Percentiles rank a stretch among this genome's conserved stretches.
These are phyloP conservation scores for Hiodon tergisus DNA, from an alignment of 2,113 vertebrate genomes.

Conservation along the genomic window DNA sequence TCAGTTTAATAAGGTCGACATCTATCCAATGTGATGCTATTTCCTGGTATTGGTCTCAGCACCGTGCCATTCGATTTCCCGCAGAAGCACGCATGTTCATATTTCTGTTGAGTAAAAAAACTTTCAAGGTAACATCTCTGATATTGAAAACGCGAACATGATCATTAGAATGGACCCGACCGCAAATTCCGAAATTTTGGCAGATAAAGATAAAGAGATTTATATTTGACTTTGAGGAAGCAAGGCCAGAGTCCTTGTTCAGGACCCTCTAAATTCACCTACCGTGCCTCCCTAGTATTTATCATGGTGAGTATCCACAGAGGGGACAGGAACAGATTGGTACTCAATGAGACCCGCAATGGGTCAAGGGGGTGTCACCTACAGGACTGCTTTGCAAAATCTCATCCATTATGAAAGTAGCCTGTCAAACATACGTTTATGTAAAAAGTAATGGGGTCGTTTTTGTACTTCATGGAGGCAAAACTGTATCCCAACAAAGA, in stretches of 20 bases:
- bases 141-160: not conserved
- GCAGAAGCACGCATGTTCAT: too few relatives aligned
- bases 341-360: not conserved
- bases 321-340: slow-evolving; percentile 13
- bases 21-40: too few relatives aligned
- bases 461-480: not conserved
- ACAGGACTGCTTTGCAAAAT: not conserved
- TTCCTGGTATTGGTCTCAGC: too few relatives aligned
- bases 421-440: not conserved
- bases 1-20: too few relatives aligned
- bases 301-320: slow-evolving; percentile 17
- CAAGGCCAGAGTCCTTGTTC: not conserved
- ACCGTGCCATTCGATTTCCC: too few relatives aligned
- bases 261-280: slow-evolving; percentile 18
- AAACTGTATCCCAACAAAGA: too few relatives aligned
- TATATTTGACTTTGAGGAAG: not conserved
- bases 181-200: slow-evolving; percentile 45
- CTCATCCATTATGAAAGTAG: slow-evolving; percentile 13
- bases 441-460: not conserved
- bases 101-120: too few relatives aligned
- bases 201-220: not conserved
- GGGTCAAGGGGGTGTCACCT: not conserved
- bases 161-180: slow-evolving; percentile 40
- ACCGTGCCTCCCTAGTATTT: slow-evolving; percentile 46
- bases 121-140: too few relatives aligned